Percentiles rank a stretch among this genome's conserved stretches.
Conservation (phyloP, 1,140 invertebrate species). For the Nylanderia fulva region DNA sequence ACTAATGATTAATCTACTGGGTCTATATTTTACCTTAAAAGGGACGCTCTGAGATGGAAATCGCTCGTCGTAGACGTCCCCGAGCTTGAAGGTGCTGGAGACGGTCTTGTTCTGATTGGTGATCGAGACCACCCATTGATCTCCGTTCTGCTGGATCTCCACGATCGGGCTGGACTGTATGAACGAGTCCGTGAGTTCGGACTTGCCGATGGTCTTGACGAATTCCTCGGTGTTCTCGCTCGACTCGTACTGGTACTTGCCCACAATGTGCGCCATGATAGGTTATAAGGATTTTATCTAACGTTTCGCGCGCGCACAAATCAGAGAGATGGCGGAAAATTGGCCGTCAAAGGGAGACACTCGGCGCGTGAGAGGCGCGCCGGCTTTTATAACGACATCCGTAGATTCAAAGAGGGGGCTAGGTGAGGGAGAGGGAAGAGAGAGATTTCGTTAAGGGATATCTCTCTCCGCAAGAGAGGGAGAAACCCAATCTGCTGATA, state of each 20-base stretch:
- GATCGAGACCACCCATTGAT: constrained; percentile 78
- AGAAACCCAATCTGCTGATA: constrained; percentile 57
- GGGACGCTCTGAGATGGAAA: constrained; percentile 79
- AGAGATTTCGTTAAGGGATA: constrained; percentile 32
- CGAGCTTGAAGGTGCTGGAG: constrained; percentile 78
- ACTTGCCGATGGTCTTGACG: constrained; percentile 76
- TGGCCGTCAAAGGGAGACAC: constrained; percentile 25
- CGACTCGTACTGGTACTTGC: constrained; percentile 81
- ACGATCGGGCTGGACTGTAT: constrained; percentile 77
- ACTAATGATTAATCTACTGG: no score
- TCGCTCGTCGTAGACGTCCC: constrained; percentile 80
- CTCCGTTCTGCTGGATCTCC: constrained; percentile 75
- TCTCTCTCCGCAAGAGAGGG: not conserved
- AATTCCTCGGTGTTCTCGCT: constrained; percentile 83
- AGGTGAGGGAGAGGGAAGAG: not conserved
- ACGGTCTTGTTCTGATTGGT: constrained; percentile 76
- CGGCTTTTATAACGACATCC: constrained; percentile 78
- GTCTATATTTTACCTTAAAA: constrained; percentile 78
- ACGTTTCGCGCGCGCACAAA: constrained; percentile 20
- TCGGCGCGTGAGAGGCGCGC: not conserved
- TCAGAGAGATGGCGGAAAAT: not conserved
- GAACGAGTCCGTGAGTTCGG: constrained; percentile 65
- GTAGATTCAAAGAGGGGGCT: not conserved
- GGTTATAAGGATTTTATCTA: not conserved
- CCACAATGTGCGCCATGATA: constrained; percentile 79